Conservation (phyloP, 1,140 invertebrate species). For the Eciton burchellii region DNA sequence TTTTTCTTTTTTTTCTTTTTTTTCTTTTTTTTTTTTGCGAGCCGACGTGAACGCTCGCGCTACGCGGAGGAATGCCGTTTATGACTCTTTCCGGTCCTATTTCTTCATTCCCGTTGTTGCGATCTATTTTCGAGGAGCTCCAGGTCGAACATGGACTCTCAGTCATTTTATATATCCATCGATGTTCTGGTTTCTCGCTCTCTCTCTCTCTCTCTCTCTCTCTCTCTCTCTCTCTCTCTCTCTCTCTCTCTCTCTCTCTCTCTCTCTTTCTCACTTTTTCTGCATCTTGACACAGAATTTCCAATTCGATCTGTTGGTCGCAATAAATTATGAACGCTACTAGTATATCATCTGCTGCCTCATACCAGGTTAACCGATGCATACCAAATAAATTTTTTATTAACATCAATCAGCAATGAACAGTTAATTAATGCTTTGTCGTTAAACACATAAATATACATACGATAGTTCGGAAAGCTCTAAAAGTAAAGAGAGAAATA, state of each 20-base stretch:
- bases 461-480: neutral
- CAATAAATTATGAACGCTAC: neutral
- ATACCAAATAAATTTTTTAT: neutral
- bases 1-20: too few relatives aligned
- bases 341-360: neutral
- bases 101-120: slow-evolving; percentile 17
- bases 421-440: neutral
- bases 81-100: neutral
- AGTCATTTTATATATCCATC: neutral
- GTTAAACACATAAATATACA: neutral
- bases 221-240: slow-evolving; percentile 12
- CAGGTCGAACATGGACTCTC: neutral
- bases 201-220: slow-evolving; percentile 21
- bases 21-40: slow-evolving; percentile 20
- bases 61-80: neutral
- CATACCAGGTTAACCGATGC: slow-evolving; percentile 3
- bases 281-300: slow-evolving; percentile 44
- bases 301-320: neutral
- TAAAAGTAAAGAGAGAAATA: neutral
- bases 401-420: neutral
- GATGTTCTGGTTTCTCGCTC: slow-evolving; percentile 4
- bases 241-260: slow-evolving; percentile 12
- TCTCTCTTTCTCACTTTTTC: slow-evolving; percentile 22
- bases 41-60: neutral
- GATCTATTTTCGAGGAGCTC: neutral